phyloP scores from a whole-genome alignment of 2,888 invertebrate species.

The Flexamia atlantica region DNA sequence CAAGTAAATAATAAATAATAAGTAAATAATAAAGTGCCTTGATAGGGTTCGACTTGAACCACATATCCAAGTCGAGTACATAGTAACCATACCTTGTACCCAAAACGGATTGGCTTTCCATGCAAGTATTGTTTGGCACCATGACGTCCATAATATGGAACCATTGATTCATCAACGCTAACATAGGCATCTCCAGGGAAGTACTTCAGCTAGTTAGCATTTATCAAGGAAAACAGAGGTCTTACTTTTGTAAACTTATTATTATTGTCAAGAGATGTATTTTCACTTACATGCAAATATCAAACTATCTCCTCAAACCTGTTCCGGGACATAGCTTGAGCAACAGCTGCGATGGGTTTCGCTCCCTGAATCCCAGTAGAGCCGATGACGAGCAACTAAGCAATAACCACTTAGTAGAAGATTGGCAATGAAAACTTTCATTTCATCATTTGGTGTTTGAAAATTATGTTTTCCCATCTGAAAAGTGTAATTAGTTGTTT shows the following conservation, averaged over 20 bases:
- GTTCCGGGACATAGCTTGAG: constrained; percentile 67
- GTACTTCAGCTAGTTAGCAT: constrained; percentile 67
- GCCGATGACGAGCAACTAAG: constrained; percentile 64
- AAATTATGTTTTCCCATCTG: no score
- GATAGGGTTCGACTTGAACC: constrained; percentile 67
- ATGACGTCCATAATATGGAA: constrained; percentile 68
- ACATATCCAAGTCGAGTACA: constrained; percentile 63
- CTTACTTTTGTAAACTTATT: constrained; percentile 71
- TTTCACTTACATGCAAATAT: constrained; percentile 47
- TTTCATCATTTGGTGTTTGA: constrained; percentile 60
- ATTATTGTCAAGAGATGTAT: constrained; percentile 65
- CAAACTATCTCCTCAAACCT: no score
- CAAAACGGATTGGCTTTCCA: constrained; percentile 70
- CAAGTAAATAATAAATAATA: no score
- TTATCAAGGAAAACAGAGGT: constrained; percentile 67
- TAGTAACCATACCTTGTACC: constrained; percentile 69
- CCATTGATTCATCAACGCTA: constrained; percentile 68
- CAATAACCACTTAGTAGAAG: constrained; percentile 69
- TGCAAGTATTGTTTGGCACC: constrained; percentile 67
- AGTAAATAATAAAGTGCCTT: no score
- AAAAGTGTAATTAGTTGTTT: constrained; percentile 62
- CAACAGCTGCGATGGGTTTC: constrained; percentile 64
- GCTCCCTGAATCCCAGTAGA: constrained; percentile 67
- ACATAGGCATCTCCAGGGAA: constrained; percentile 66
- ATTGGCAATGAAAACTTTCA: constrained; percentile 63